A percentile compares a stretch with the other conserved stretches of the same genome.
phyloP scores from a whole-genome alignment of 2,113 vertebrate species.

The Indicator indicator region DNA sequence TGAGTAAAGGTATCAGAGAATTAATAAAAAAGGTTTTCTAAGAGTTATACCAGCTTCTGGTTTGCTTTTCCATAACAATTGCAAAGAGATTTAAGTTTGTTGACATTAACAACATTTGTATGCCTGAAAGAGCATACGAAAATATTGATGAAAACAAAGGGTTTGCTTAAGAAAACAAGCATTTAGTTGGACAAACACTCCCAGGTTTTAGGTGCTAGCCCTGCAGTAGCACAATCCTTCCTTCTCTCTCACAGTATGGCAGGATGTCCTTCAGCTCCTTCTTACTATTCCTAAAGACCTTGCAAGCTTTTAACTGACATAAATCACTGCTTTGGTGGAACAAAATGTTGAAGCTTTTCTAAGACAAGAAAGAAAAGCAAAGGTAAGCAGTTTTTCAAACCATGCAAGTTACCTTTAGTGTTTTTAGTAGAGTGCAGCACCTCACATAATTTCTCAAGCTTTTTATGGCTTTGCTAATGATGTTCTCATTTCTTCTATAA shows the following conservation, averaged over 20 bases:
- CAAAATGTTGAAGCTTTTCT: not conserved
- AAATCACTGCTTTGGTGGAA: not conserved
- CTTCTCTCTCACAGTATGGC: rapidly evolving
- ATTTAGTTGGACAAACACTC: not conserved
- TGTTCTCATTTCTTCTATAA: slow-evolving; percentile 22
- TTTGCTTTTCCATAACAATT: not conserved
- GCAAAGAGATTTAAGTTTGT: not conserved
- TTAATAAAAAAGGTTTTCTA: not conserved
- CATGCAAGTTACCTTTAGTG: not conserved
- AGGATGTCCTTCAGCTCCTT: not conserved
- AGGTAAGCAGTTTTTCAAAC: not conserved
- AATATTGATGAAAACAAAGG: not conserved
- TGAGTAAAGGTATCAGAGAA: not conserved
- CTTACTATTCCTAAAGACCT: not conserved
- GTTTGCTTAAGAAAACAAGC: not conserved
- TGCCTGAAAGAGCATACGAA: not conserved
- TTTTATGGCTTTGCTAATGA: slow-evolving; percentile 32
- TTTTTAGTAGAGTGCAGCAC: not conserved
- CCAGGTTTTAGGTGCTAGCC: not conserved
- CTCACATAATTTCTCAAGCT: not conserved
- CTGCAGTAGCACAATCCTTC: not conserved
- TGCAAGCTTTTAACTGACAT: rapidly evolving
- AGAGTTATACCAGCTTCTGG: not conserved
- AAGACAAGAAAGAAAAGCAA: not conserved
- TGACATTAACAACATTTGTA: not conserved